Percentiles rank a stretch among this genome's conserved stretches.
Conservation (phyloP, 2,113 vertebrate genomes). For the Myotis lucifugus region DNA sequence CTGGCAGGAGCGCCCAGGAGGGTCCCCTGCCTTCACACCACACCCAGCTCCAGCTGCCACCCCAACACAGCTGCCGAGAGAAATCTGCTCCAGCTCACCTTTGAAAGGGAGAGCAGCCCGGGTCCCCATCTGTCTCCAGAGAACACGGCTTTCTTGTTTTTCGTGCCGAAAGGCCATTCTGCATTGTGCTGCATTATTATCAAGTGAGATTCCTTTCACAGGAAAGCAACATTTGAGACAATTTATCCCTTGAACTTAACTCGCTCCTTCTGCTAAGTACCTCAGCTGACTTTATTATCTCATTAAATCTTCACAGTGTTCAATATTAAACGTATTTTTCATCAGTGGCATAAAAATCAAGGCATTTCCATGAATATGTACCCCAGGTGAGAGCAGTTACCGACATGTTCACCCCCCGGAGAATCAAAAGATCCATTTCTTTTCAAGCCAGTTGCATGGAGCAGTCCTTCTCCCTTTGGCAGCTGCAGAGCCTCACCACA, state of each 20-base stretch:
- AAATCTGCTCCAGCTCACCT: not conserved
- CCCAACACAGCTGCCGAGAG: not conserved
- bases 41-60: not conserved
- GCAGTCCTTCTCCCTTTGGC: not conserved
- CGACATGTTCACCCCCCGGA: not conserved
- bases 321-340: constrained; percentile 23
- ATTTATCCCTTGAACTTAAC: constrained; percentile 41
- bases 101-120: not conserved
- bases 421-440: not conserved
- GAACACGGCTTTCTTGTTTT: not conserved
- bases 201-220: constrained; percentile 6
- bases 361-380: not conserved
- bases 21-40: not conserved
- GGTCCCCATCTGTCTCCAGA: not conserved
- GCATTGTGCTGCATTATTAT: not conserved
- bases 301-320: constrained; percentile 40
- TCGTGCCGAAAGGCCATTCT: not conserved
- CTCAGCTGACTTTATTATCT: constrained; percentile 16
- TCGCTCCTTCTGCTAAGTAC: not conserved
- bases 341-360: not conserved
- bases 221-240: not conserved
- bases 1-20: not conserved
- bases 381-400: not conserved
- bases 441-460: not conserved
- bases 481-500: not conserved